phyloP scores from a whole-genome alignment of 2,113 vertebrate species.

The Misgurnus mizolepis region DNA sequence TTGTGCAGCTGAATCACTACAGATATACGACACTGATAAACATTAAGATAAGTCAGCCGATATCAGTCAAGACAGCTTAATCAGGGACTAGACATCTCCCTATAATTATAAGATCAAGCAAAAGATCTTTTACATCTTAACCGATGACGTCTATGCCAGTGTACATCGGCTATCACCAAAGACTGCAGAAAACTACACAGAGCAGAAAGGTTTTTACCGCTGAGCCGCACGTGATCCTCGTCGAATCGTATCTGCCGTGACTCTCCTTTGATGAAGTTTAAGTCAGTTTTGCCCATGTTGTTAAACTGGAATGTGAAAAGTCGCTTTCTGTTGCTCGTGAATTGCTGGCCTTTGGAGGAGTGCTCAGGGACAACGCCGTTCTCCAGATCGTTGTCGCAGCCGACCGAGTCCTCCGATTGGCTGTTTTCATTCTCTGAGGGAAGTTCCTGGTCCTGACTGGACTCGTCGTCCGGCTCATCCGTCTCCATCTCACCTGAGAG shows the following conservation, averaged over 20 bases:
- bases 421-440: constrained; percentile 97
- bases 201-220: constrained; percentile 71
- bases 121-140: too few relatives aligned
- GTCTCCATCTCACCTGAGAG: constrained; percentile 94
- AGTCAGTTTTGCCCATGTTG: constrained; percentile 94
- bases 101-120: too few relatives aligned
- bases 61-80: too few relatives aligned
- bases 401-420: constrained; percentile 96
- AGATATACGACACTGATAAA: too few relatives aligned
- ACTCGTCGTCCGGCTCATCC: constrained; percentile 96
- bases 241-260: constrained; percentile 93
- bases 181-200: too few relatives aligned
- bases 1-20: too few relatives aligned
- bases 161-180: too few relatives aligned
- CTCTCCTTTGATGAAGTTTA: constrained; percentile 93
- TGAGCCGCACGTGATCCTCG: constrained; percentile 90
- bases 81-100: too few relatives aligned
- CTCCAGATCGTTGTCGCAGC: constrained; percentile 94
- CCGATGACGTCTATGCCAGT: too few relatives aligned
- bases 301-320: constrained; percentile 99
- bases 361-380: constrained; percentile 88
- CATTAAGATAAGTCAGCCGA: too few relatives aligned
- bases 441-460: constrained; percentile 97
- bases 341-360: constrained; percentile 81
- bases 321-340: constrained; percentile 82